Evolutionary conservation across 2,797 vertebrate species (phyloP).

Genomic region (Tapirus indicus): DNA sequence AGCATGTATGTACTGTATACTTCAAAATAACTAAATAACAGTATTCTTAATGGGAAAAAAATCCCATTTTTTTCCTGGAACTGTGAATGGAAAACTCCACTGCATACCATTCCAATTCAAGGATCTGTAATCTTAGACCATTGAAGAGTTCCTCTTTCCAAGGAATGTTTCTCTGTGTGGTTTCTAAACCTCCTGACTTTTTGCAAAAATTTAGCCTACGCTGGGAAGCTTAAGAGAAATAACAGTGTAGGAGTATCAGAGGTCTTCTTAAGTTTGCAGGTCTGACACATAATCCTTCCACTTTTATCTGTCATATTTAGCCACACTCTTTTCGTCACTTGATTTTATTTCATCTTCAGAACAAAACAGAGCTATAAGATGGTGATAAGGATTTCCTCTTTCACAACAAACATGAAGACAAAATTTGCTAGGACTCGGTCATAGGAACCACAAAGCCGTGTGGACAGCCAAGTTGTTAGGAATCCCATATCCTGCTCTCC

Average conservation of each 20-base stretch:
- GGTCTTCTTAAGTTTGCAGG: not conserved
- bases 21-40: slow-evolving; percentile 84
- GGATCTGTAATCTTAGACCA: slow-evolving; percentile 85
- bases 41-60: slow-evolving; percentile 84
- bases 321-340: not conserved
- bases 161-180: slow-evolving; percentile 84
- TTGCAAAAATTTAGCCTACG: slow-evolving; percentile 72
- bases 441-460: not conserved
- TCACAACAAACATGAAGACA: slow-evolving; percentile 40
- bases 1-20: slow-evolving; percentile 75
- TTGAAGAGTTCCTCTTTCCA: slow-evolving; percentile 84
- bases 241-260: slow-evolving; percentile 26
- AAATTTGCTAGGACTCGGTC: not conserved
- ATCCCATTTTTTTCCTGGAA: slow-evolving; percentile 85
- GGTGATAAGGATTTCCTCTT: slow-evolving; percentile 34
- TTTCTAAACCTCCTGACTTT: slow-evolving; percentile 83
- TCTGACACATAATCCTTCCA: slow-evolving; percentile 2
- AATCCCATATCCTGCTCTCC: not conserved
- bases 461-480: not conserved
- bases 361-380: not conserved
- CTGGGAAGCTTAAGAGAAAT: slow-evolving; percentile 60
- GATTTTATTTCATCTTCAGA: slow-evolving; percentile 46
- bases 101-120: slow-evolving; percentile 84
- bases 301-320: not conserved
- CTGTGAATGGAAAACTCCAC: slow-evolving; percentile 84